Base-by-base conservation (phyloP, 2,888 invertebrate genomes). In the Gastrophysa polygoni region DNA sequence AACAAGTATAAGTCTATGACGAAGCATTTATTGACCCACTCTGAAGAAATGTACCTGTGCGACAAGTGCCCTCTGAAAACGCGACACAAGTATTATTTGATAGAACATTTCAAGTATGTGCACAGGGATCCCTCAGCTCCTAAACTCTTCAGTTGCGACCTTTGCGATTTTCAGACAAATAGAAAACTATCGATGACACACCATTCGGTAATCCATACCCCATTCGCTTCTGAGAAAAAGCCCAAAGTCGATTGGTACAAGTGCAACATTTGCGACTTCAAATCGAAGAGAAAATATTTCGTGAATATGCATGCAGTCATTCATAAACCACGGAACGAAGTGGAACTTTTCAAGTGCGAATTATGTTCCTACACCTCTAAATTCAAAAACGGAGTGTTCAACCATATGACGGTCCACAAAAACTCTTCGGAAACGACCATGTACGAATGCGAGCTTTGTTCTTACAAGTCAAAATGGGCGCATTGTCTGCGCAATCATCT, bases 301-400 rank as follows among this genome's bases (percentile, higher is more conserved):
- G 1, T 57, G n/a, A 34, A 57, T 14, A 18, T 21, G 18, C 57
- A 57, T 17, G 20, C 34, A 34, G 48, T 34, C 20, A 34, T 21
- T 7, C 57, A 57, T 17, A 48, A 48, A 38, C n/a, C 21, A 8
- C 11, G n/a, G 2, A 2, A 10, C 10, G 32, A 50, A 20, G 14
- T 32, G 14, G 16, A 32, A 32, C 0, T 48, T 0, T 57, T 48
- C n/a, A 17, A 48, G 24, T 57, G 57, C 38, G 24, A 24, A 24
- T 49, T 49, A 5, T 56, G 56, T n/a, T 20, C 56, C 14, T 56
- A 56, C 21, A 16, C 29, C 32, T 47, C 56, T n/a, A 56, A 56
- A 48, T 47, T 24, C 16, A 14, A 7, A 34, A 1, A 7, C 20
- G 32, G 47, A n/a, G 20, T 56, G 2, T 0, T 6, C 8, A 32